Evolutionary conservation across 2,888 invertebrate species (phyloP), one percentile per base, ranked within the genome.

Genomic region (Pterostichus madidus): DNA sequence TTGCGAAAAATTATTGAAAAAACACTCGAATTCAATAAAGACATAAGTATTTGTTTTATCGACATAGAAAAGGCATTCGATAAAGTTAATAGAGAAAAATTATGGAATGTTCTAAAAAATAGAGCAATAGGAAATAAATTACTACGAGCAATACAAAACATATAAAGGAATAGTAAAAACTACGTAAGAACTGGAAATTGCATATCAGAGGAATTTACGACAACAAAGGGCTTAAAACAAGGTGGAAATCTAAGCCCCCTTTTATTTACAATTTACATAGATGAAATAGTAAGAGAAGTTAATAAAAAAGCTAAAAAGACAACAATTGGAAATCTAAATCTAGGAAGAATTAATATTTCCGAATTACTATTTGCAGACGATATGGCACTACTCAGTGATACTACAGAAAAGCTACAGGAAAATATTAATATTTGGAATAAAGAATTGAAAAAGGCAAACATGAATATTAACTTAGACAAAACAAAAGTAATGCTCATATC

Each of bases 401-500:
- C 39, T 6, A 8, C 6, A 39, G 39, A 39, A 39, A 6, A 39
- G 6, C 39, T 68, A 68, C 35, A 68, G 35, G 13, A 68, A 32
- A 68, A 39, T 13, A 4, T 68, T 7, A 32, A 68, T 6, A 68
- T 39, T 13, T 68, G 68, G 32, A 13, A 68, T 15, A 39, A 68
- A 5, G 68, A 68, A 68, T 31, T 68, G 4, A n/a, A 39, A 31
- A 11, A 4, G 6, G 13, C n/a, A 13, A 68, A 39, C n/a, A 32
- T 68, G 39, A 11, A 68, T 6, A 68, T 68, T 39, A 68, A 68
- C 68, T 7, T 39, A 31, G 10, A 15, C 7, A 68, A 68, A 68
- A 68, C 68, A 39, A 68, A 68, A 68, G 39, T 68, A n/a, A 68
- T 68, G 68, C n/a, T 32, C 13, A 68, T 68, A n/a, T 32, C 35